These are phyloP conservation scores for Microcebus jonahi DNA, from an alignment of 2,113 vertebrate genomes.

Conservation along the genomic window DNA sequence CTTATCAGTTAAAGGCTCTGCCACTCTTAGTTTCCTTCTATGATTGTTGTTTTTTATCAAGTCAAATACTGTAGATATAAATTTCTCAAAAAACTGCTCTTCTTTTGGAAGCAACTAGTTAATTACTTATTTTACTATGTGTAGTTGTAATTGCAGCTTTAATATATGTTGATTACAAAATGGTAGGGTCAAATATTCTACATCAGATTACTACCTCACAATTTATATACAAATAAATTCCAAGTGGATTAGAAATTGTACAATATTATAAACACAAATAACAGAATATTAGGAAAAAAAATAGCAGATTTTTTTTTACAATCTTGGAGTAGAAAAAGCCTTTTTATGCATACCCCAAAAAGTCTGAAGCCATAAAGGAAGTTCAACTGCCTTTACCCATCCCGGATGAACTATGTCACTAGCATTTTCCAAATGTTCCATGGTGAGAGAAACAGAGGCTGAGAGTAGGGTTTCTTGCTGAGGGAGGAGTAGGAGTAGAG, in stretches of 20 bases:
- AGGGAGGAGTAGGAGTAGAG: not conserved
- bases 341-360: not conserved
- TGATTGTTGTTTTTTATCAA: not conserved
- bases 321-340: not conserved
- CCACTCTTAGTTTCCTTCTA: not conserved
- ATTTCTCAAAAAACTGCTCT: constrained; percentile 1
- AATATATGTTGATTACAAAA: constrained; percentile 33
- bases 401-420: not conserved
- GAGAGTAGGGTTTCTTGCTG: not conserved
- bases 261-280: not conserved
- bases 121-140: constrained; percentile 18
- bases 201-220: not conserved
- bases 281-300: not conserved
- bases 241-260: not conserved
- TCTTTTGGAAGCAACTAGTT: constrained; percentile 16
- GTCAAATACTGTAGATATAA: not conserved
- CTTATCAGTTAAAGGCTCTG: not conserved
- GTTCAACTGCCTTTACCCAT: not conserved
- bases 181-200: not conserved
- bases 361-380: not conserved
- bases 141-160: not conserved
- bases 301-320: not conserved
- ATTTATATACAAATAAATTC: constrained; percentile 36
- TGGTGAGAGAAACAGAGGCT: not conserved
- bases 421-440: not conserved